Base-by-base conservation (phyloP, 2,888 invertebrate species). In the Ormyrus rosae region DNA sequence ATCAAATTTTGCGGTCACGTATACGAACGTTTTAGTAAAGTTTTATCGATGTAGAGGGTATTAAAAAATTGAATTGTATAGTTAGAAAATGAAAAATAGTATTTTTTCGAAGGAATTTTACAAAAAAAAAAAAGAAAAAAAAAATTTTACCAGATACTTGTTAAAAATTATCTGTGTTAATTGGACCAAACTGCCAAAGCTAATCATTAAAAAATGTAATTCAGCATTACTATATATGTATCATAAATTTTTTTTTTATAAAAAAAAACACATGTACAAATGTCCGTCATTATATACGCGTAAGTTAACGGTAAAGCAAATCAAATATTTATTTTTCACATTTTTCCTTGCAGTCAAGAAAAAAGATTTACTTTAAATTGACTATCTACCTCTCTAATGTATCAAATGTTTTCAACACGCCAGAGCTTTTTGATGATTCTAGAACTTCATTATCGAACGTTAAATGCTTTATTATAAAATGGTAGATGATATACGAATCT, bases 101-200 rank as follows among this genome's bases (percentile, higher is more conserved):
- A 72, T 61, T 63, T 53, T 67, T 72, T 11, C 10, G 34, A 50
- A 9, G 46, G n/a, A 56, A 46, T 69, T 64, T 34, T 64, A 53
- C 10, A 60, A 34, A 34, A 34, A 34, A 34, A 34, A 34, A 19
- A 19, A 0, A 19, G 0, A 19, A 19, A 19, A 34, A 34, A 34
- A 34, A 34, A 34, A 2, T 34, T 34, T 34, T 34, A 34, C 34
- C 34, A 34, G 34, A 34, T 34, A 19, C n/a, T 11, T 13, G 68
- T 77, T 34, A 64, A 79, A 70, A 60, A 55, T 69, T 69, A 56
- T 81, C 72, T 79, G 72, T 69, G 76, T 68, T 76, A 69, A 70
- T 82, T 65, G 34, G 72, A 80, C 69, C 69, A 69, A 76, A 76
- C 77, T 82, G 77, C 79, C 82, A 82, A 82, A 82, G 73, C 80